phyloP scores from a whole-genome alignment of 2,888 invertebrate species.

The Gortyna flavago region DNA sequence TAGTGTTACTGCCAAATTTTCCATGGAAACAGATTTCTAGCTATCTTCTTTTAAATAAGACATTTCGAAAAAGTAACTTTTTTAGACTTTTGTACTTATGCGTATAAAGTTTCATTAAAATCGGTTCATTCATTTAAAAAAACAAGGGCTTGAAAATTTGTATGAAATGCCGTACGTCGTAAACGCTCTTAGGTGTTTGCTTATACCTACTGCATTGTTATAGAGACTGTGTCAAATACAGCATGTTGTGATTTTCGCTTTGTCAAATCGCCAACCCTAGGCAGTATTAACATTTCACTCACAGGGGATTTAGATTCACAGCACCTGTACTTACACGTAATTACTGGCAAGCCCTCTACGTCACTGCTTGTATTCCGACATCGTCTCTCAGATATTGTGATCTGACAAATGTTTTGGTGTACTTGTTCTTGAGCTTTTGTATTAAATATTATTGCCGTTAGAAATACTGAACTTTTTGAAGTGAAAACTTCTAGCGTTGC shows the following conservation, averaged over 20 bases:
- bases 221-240: background rate
- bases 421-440: background rate
- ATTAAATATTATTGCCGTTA: background rate
- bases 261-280: slow-evolving; percentile 74
- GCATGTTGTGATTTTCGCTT: slow-evolving; percentile 46
- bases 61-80: too few species aligned
- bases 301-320: slow-evolving; percentile 71
- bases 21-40: too few species aligned
- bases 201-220: background rate
- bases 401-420: slow-evolving; percentile 8
- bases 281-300: slow-evolving; percentile 77
- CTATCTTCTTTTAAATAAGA: too few species aligned
- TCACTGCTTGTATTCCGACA: slow-evolving; percentile 21
- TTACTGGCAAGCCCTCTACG: slow-evolving; percentile 35
- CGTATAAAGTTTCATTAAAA: too few species aligned
- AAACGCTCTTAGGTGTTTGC: too few species aligned
- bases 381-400: slow-evolving; percentile 5
- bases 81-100: too few species aligned
- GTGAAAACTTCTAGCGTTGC: too few species aligned
- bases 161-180: too few species aligned
- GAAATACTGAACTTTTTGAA: background rate
- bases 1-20: too few species aligned
- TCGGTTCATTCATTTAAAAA: too few species aligned
- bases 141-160: too few species aligned
- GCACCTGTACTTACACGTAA: slow-evolving; percentile 51